Conservation (phyloP, 2,888 invertebrate species). For the Oxycera nigricornis region DNA sequence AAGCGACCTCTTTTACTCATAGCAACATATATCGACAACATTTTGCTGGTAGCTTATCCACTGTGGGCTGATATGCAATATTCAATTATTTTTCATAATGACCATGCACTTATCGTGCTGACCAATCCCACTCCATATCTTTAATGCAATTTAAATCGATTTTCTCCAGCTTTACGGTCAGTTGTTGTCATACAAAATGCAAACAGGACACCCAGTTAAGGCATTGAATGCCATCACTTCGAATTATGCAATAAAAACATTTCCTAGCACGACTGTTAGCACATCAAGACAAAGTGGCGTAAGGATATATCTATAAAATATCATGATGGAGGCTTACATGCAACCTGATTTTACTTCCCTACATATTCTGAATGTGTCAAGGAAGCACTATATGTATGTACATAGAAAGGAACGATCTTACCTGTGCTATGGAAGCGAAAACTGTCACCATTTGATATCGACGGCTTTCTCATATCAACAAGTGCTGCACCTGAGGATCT, state of each 20-base stretch:
- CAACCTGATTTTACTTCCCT: neutral
- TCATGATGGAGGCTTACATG: neutral
- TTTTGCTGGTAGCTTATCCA: too few relatives aligned
- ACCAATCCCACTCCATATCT: neutral
- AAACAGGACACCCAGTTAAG: too few relatives aligned
- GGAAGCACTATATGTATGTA: too few relatives aligned
- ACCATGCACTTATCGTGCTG: constrained; percentile 16
- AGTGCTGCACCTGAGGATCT: constrained; percentile 59
- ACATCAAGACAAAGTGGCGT: neutral
- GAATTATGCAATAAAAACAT: neutral
- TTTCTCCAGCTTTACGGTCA: too few relatives aligned
- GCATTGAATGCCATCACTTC: neutral
- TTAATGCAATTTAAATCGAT: constrained; percentile 26
- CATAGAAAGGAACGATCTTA: too few relatives aligned
- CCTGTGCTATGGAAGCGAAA: constrained; percentile 59
- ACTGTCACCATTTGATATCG: constrained; percentile 61
- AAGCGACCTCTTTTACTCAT: too few relatives aligned
- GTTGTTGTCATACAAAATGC: too few relatives aligned
- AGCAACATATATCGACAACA: too few relatives aligned
- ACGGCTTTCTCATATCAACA: constrained; percentile 59
- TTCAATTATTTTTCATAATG: constrained; percentile 13
- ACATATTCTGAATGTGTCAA: neutral
- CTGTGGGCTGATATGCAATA: neutral
- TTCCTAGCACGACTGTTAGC: too few relatives aligned
- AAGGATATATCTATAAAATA: neutral